Evolutionary conservation across 2,113 vertebrate genomes (phyloP).

Genomic region (Odocoileus virginianus): DNA sequence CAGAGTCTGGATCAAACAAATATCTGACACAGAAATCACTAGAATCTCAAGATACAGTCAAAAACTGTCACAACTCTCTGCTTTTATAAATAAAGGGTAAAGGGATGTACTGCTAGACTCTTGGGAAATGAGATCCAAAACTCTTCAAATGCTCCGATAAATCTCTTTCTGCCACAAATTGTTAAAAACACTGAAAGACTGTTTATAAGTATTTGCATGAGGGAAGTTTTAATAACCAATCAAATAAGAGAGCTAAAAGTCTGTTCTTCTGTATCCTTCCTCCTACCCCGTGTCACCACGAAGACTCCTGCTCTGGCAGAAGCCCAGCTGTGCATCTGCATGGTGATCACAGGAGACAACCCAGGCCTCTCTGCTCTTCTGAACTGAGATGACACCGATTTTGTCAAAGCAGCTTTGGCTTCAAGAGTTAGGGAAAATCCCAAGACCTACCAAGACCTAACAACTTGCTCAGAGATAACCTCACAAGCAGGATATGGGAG

Average conservation of each 20-base stretch:
- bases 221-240: conserved; percentile 7
- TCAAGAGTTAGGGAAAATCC: neutral
- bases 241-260: neutral
- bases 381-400: neutral
- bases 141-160: conserved; percentile 31
- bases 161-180: conserved; percentile 51
- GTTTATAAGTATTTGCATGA: conserved; percentile 53
- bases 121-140: conserved; percentile 48
- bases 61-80: conserved; percentile 23
- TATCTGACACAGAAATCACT: conserved; percentile 43
- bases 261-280: neutral
- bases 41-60: conserved; percentile 27
- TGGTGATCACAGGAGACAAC: neutral
- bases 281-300: neutral
- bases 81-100: conserved; percentile 60
- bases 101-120: conserved; percentile 5
- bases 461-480: neutral
- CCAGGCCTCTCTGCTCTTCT: neutral
- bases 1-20: conserved; percentile 38
- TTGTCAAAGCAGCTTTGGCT: neutral
- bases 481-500: neutral
- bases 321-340: neutral
- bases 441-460: neutral
- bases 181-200: conserved; percentile 57
- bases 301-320: neutral